Evolutionary conservation across 2,888 invertebrate genomes (phyloP).

Genomic region (Gerris lacustris): DNA sequence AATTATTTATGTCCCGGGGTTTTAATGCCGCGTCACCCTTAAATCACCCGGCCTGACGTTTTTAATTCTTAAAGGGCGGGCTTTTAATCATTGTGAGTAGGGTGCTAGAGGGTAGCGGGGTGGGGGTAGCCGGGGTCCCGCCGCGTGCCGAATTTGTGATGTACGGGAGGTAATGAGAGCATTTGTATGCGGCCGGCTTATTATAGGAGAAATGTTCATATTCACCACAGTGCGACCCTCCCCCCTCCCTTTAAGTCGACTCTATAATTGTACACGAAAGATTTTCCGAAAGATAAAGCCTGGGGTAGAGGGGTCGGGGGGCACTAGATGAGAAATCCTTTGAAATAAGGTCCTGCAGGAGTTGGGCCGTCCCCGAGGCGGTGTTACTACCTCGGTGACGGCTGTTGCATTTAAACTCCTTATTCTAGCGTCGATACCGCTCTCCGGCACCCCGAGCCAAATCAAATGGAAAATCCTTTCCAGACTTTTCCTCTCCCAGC

Average conservation of each 20-base stretch:
- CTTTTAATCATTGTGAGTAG: constrained; percentile 15
- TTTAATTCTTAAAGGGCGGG: constrained; percentile 27
- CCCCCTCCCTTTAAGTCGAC: neutral
- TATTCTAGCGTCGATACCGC: constrained; percentile 26
- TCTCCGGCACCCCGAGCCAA: constrained; percentile 16
- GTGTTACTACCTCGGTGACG: constrained; percentile 18
- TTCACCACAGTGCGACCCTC: neutral
- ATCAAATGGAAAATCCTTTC: constrained; percentile 15
- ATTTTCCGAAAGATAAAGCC: constrained; percentile 3
- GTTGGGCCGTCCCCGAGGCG: neutral
- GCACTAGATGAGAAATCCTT: neutral
- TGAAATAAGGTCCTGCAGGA: neutral
- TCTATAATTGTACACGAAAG: constrained; percentile 1
- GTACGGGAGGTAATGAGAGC: constrained; percentile 21
- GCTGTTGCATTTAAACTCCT: constrained; percentile 33
- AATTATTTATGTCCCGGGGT: constrained; percentile 28
- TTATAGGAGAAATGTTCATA: constrained; percentile 11
- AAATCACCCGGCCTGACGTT: constrained; percentile 26
- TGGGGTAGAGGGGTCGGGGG: neutral
- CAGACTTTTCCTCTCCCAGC: constrained; percentile 16
- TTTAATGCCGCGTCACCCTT: constrained; percentile 28
- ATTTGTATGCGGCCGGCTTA: constrained; percentile 21
- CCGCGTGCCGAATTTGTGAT: constrained; percentile 26
- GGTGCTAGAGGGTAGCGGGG: constrained; percentile 7
- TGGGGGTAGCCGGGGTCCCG: neutral